Conservation (phyloP, 2,113 vertebrate species). For the Crotalus horridus region DNA sequence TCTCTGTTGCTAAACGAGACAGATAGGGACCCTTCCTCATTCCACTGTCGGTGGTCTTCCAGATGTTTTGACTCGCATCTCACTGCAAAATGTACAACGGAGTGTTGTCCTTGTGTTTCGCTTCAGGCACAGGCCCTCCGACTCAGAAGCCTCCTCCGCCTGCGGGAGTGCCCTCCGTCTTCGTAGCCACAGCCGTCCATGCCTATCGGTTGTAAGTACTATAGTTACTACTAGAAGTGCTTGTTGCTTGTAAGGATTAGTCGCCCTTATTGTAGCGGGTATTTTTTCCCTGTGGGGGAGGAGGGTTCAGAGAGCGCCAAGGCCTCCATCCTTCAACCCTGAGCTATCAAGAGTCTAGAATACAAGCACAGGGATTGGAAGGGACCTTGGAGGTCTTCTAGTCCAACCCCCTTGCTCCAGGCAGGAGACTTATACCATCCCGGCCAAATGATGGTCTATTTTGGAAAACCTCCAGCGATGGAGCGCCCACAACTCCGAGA, state of each 20-base stretch:
- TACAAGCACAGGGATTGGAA: background rate
- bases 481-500: too few relatives aligned
- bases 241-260: background rate
- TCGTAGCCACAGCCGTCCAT: constrained; percentile 83
- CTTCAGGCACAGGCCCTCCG: constrained; percentile 52
- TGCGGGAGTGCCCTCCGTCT: constrained; percentile 67
- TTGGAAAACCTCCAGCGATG: too few relatives aligned
- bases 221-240: background rate
- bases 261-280: background rate
- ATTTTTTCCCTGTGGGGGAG: background rate
- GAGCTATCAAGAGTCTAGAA: background rate
- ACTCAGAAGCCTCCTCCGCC: constrained; percentile 63
- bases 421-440: too few relatives aligned
- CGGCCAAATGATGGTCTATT: too few relatives aligned
- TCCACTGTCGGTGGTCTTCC: background rate
- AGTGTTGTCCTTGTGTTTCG: constrained; percentile 1
- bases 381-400: background rate
- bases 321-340: background rate
- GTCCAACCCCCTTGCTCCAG: too few relatives aligned
- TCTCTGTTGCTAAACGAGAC: background rate
- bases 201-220: constrained; percentile 88
- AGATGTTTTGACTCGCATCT: background rate
- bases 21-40: background rate
- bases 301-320: background rate
- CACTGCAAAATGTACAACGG: background rate